Percentiles rank a stretch among this genome's conserved stretches.
phyloP scores from a whole-genome alignment of 1,140 invertebrate genomes.

The Eupeodes corollae region DNA sequence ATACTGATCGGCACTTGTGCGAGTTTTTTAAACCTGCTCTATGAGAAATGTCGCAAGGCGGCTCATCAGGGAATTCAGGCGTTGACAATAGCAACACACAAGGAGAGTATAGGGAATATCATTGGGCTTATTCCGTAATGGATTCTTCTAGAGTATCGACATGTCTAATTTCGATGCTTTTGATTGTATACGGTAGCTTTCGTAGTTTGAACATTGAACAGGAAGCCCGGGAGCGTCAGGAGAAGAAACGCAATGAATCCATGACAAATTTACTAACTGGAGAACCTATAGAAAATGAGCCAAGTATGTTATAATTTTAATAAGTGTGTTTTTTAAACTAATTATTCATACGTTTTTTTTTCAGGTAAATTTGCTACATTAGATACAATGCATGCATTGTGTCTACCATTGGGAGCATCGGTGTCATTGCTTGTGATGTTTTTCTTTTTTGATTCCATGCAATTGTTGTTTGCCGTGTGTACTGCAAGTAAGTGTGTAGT shows the following conservation, averaged over 20 bases:
- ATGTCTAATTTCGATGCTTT: constrained; percentile 91
- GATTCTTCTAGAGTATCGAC: constrained; percentile 90
- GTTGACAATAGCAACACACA: no score
- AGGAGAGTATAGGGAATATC: constrained; percentile 43
- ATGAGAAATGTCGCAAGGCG: no score
- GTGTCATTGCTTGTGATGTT: constrained; percentile 95
- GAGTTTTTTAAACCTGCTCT: no score
- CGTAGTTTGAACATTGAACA: constrained; percentile 89
- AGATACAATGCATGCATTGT: constrained; percentile 93
- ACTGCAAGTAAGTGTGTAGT: constrained; percentile 77
- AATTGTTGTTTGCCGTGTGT: constrained; percentile 93
- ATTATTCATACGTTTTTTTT: not conserved
- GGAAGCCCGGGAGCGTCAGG: constrained; percentile 76
- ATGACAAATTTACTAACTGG: constrained; percentile 46
- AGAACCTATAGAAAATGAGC: constrained; percentile 31
- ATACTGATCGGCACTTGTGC: no score
- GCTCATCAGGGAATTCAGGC: no score
- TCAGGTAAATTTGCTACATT: constrained; percentile 50
- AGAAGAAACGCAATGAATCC: constrained; percentile 52
- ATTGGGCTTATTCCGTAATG: constrained; percentile 89
- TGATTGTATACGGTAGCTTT: constrained; percentile 94
- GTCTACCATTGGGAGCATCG: constrained; percentile 89
- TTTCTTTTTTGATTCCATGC: constrained; percentile 98
- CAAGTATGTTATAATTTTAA: constrained; percentile 21
- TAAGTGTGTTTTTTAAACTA: not conserved